Base-by-base conservation (phyloP, 2,113 vertebrate species). In the Centropus unirufus region DNA sequence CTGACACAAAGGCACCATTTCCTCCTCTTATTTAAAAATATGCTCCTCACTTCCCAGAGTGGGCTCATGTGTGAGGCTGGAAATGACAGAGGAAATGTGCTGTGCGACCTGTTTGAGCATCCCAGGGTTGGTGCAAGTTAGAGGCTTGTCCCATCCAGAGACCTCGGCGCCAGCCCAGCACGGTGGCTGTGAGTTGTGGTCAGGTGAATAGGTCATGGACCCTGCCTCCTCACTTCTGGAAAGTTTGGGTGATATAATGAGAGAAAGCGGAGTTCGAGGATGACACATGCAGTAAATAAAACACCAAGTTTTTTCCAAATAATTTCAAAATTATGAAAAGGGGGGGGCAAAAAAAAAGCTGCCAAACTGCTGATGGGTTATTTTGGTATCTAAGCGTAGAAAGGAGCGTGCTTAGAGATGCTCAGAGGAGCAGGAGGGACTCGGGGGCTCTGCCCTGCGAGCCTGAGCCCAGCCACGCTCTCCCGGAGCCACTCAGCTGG, bases 1-100 rank as follows among this genome's bases (percentile, higher is more conserved):
- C 93, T 95, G 96, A 97, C 97, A 97, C 96, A 94, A 97, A 97
- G 97, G 92, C 95, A 92, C 93, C n/a, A 67, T 97, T 97, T 97
- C 96, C 95, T 95, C 84, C 51, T 97, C 91, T 96, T 86, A 73
- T 96, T 97, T 97, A 66, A 93, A 95, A 96, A 91, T 20, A 90
- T 36, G 81, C 84, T 82, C 81, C 96, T 95, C 17, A 4, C 92
- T 97, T 95, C 96, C 88, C 96, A 59, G 80, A 11, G 72, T 5
- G 84, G 90, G 82, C 80, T 94, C 2, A 2, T 32, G 61, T 6
- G 19, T 7, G 9, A 77, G 72, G 63, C 93, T 92, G 93, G 74
- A 75, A 32, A 29, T 46, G 92, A 84, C 2, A 2, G 61, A 64
- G 95, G 92, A 61, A 63, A 90, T 11, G 57, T 30, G 15, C 11